phyloP scores from a whole-genome alignment of 2,113 vertebrate species.

The Ascaphus truei region DNA sequence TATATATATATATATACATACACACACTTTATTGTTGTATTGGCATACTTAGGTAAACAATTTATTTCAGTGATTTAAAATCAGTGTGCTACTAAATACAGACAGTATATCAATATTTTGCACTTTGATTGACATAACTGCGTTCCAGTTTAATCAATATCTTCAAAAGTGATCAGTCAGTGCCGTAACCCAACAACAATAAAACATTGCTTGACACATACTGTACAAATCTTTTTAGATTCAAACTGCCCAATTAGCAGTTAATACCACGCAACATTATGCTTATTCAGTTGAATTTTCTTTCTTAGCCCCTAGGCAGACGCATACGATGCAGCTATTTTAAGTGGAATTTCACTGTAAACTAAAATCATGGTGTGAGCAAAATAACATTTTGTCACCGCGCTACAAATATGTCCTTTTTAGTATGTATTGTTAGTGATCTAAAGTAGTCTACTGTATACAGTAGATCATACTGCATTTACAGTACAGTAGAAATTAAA shows the following conservation, averaged over 20 bases:
- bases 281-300: slow-evolving; percentile 20
- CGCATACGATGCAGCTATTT: neutral
- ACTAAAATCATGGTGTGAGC: neutral
- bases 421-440: too few species aligned
- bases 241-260: slow-evolving; percentile 14
- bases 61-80: neutral
- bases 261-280: slow-evolving; percentile 17
- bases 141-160: neutral
- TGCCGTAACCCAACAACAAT: slow-evolving; percentile 30
- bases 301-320: neutral
- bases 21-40: too few species aligned
- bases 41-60: neutral
- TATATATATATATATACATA: too few species aligned
- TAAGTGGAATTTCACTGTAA: slow-evolving; percentile 1
- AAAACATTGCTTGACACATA: slow-evolving; percentile 11
- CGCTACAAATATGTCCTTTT: too few species aligned
- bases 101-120: neutral
- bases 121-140: slow-evolving; percentile 2
- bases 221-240: slow-evolving; percentile 22
- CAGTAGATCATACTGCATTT: too few species aligned
- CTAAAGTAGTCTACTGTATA: too few species aligned
- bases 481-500: too few species aligned
- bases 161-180: slow-evolving; percentile 8
- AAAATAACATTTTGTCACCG: neutral
- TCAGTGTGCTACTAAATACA: neutral